Conservation (phyloP, 2,888 invertebrate species). For the Halictus ligatus region DNA sequence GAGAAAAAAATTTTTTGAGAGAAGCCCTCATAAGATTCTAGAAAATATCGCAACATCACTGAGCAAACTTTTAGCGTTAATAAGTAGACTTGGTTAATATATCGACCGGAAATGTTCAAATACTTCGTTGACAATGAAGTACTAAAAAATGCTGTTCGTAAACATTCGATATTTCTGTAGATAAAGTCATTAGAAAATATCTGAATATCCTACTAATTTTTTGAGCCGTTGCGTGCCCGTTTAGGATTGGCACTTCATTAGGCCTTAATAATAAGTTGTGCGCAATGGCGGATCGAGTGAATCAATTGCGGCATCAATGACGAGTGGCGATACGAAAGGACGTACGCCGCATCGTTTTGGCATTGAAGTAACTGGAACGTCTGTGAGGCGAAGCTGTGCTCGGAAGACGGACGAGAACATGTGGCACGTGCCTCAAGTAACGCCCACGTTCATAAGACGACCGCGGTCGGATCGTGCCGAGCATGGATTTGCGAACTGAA, state of each 20-base stretch:
- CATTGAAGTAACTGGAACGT: conserved; percentile 56
- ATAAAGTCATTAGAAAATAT: neutral
- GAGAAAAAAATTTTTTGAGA: too few relatives aligned
- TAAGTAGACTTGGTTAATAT: too few relatives aligned
- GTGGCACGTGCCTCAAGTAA: conserved; percentile 78
- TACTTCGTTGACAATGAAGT: neutral
- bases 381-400: conserved; percentile 52
- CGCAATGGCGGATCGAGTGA: conserved; percentile 17
- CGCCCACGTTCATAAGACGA: conserved; percentile 77
- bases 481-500: conserved; percentile 82
- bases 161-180: neutral
- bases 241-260: neutral
- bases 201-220: neutral
- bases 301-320: conserved; percentile 24
- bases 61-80: too few relatives aligned
- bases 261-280: neutral
- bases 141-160: neutral
- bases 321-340: conserved; percentile 17
- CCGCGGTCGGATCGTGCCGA: conserved; percentile 65
- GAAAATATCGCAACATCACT: too few relatives aligned
- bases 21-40: too few relatives aligned
- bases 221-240: neutral
- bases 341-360: conserved; percentile 42
- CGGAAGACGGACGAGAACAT: conserved; percentile 47
- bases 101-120: neutral